Base-by-base conservation (phyloP, 1,140 invertebrate species). In the Drosophila repleta region DNA sequence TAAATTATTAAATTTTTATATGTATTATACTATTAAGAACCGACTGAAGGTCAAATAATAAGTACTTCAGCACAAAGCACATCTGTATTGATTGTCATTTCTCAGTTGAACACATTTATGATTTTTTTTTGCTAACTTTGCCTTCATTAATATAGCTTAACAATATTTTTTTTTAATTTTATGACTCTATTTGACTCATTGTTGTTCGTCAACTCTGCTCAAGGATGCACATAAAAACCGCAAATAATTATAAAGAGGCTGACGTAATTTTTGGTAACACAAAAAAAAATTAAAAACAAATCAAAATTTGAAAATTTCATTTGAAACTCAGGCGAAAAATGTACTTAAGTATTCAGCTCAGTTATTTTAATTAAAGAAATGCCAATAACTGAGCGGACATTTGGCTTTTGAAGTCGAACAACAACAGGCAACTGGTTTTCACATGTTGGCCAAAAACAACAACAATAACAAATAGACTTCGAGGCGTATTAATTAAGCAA, bases 401-500 rank as follows among this genome's bases (percentile, higher is more conserved):
- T 57, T 37, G 68, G 35, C 52, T 52, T 71, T 71, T 71, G 68
- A 71, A 29, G 61, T 71, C n/a, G 17, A 15, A 8, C n/a, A 43
- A 17, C 39, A n/a, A 46, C 15, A 61, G 26, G 21, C 57, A 71
- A 71, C 62, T 51, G 52, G 62, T 65, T 66, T 60, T 51, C 26
- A 45, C 6, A 51, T 51, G 10, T 11, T 32, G 24, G 24, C 39
- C 18, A 71, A 57, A 17, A 51, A 57, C 67, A 61, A 76, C 17
- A 87, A 88, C 20, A 51, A 61, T 72, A 61, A 79, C 75, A 87
- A 88, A 88, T 88, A 70, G 83, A 70, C 77, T 71, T 85, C 79
- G 51, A 73, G 51, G 74, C 53, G 76, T 60, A 79, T 88, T 87
- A 87, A 83, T 87, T 87, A 89, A 87, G 84, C 79, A 87, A 87